Conservation (phyloP, 2,888 invertebrate species). For the Thymelicus sylvestris region DNA sequence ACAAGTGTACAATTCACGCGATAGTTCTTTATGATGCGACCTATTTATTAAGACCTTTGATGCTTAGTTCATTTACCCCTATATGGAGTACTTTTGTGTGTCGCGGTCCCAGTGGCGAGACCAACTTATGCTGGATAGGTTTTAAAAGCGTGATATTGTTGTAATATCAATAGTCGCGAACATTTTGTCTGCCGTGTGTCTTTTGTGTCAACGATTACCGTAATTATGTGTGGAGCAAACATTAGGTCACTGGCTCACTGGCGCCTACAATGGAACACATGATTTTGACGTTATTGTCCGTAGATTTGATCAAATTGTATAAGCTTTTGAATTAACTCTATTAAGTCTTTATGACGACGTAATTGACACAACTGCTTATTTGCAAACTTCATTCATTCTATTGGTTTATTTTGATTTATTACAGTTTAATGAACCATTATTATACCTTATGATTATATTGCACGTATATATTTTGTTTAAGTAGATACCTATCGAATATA, state of each 20-base stretch:
- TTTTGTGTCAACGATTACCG: slow-evolving; percentile 76
- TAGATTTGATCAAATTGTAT: slow-evolving; percentile 37
- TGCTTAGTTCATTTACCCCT: slow-evolving; percentile 54
- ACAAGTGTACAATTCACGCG: slow-evolving; percentile 83
- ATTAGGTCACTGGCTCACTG: slow-evolving; percentile 47
- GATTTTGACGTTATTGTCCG: slow-evolving; percentile 42
- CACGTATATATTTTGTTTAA: too few relatives aligned
- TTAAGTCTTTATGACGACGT: slow-evolving; percentile 27
- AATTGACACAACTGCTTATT: slow-evolving; percentile 30
- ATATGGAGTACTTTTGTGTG: slow-evolving; percentile 49
- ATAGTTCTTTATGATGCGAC: slow-evolving; percentile 80
- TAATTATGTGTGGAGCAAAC: slow-evolving; percentile 72
- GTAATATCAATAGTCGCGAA: slow-evolving; percentile 79
- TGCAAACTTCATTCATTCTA: slow-evolving; percentile 14
- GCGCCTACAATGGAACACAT: slow-evolving; percentile 45
- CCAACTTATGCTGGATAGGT: slow-evolving; percentile 69
- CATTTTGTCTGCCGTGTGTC: slow-evolving; percentile 75
- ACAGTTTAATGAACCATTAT: slow-evolving; percentile 4
- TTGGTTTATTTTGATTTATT: slow-evolving; percentile 13
- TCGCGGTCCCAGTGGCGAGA: slow-evolving; percentile 49
- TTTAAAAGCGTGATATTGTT: slow-evolving; percentile 80
- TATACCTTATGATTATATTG: neutral
- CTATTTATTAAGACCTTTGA: slow-evolving; percentile 68
- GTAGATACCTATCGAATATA: neutral
- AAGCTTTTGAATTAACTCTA: slow-evolving; percentile 34